Evolutionary conservation across 2,113 vertebrate species (phyloP), one percentile per base, ranked within the genome.

Genomic region (Condylura cristata): DNA sequence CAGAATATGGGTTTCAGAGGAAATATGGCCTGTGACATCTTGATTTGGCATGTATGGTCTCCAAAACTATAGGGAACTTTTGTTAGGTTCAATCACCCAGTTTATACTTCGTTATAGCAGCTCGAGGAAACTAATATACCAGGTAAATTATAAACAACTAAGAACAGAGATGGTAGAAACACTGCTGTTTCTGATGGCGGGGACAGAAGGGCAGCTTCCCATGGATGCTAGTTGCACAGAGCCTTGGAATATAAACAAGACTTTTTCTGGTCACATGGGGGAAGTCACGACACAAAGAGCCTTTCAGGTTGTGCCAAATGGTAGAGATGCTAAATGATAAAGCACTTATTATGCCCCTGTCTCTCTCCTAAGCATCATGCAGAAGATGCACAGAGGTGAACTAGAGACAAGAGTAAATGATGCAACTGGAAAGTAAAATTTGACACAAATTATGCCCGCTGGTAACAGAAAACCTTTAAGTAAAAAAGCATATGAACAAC

Each of bases 401-500:
- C 56, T 60, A 26, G 56, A 60, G 56, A 60, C 48, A 51, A 17
- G 48, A 51, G 48, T 17, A 28, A 46, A 61, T 10, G 4, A 63
- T 51, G 12, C 79, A 82, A 63, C 18, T 65, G 41, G 74, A 70
- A 82, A 53, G 26, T 28, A 78, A 82, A 78, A 68, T 68, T 51
- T 86, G 75, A 86, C 14, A 9, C 82, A 66, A 70, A 81, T 68
- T 78, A 61, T 60, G 46, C 24, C 61, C 61, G 53, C 72, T 72
- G 32, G 11, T 51, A 75, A 85, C 16, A 28, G 6, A 51, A 89
- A 84, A 63, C 30, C 9, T 37, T 72, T 79, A 72, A 65, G 63
- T 63, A 91, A 75, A 76, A n/a, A 81, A 93, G 85, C 76, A 93
- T 56, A 81, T 58, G 28, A 94, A 71, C 18, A 85, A 60, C 18